These are phyloP conservation scores for Gastrophysa polygoni DNA, from an alignment of 2,888 invertebrate species.

Conservation along the genomic window DNA sequence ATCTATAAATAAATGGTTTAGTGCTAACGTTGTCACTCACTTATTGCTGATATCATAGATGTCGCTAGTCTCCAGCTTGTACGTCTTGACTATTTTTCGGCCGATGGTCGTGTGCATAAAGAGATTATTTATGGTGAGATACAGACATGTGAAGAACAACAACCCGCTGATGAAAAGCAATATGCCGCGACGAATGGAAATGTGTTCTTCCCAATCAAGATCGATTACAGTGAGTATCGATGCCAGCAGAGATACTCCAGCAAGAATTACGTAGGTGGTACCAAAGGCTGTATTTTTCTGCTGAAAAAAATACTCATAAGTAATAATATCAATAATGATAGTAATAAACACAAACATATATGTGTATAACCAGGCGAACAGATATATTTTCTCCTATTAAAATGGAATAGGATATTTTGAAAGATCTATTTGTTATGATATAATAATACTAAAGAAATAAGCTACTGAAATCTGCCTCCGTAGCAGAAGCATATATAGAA, in stretches of 20 bases:
- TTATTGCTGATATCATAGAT: conserved; percentile 78
- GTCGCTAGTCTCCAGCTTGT: conserved; percentile 69
- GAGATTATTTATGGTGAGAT: conserved; percentile 68
- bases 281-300: conserved; percentile 36
- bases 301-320: conserved; percentile 32
- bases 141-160: conserved; percentile 71
- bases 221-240: conserved; percentile 45
- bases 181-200: conserved; percentile 66
- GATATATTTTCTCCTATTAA: no score
- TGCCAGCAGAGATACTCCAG: conserved; percentile 34
- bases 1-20: no score
- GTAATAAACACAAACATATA: neutral
- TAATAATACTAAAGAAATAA: no score
- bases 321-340: neutral
- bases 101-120: conserved; percentile 67
- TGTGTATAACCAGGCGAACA: no score
- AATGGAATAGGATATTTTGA: no score
- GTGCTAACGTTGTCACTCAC: conserved; percentile 59
- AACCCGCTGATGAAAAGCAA: conserved; percentile 68
- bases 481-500: no score
- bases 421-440: no score
- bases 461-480: no score
- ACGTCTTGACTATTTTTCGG: conserved; percentile 65
- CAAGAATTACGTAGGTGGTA: conserved; percentile 35
- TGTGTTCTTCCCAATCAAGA: conserved; percentile 62